phyloP scores from a whole-genome alignment of 2,888 invertebrate species.

The Cyclophora punctaria region DNA sequence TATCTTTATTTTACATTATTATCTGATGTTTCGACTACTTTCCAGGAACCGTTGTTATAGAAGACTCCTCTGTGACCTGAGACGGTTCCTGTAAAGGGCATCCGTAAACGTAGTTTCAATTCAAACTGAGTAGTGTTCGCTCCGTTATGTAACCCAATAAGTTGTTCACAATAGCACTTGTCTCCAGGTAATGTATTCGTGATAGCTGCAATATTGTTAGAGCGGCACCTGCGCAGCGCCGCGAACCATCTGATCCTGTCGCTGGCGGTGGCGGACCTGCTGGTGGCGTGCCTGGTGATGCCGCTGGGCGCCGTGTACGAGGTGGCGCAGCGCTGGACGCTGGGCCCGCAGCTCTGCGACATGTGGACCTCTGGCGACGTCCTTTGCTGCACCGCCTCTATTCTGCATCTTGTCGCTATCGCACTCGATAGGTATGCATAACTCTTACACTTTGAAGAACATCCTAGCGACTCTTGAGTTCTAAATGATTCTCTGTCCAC shows the following conservation, averaged over 20 bases:
- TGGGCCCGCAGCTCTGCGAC: slow-evolving; percentile 92
- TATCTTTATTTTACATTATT: no score
- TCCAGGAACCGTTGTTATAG: no score
- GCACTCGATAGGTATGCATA: slow-evolving; percentile 82
- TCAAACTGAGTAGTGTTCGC: background rate
- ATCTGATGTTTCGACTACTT: no score
- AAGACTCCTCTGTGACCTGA: no score
- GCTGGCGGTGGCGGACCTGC: slow-evolving; percentile 92
- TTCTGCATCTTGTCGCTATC: slow-evolving; percentile 86
- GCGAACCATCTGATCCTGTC: slow-evolving; percentile 94
- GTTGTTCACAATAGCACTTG: background rate
- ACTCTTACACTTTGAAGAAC: background rate
- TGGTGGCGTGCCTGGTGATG: slow-evolving; percentile 90
- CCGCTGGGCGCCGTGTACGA: slow-evolving; percentile 85
- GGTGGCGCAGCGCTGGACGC: slow-evolving; percentile 86
- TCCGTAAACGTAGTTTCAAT: background rate
- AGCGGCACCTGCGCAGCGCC: slow-evolving; percentile 89
- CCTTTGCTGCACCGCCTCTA: slow-evolving; percentile 90
- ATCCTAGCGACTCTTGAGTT: slow-evolving; percentile 3
- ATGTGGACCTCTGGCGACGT: slow-evolving; percentile 96
- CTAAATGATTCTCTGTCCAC: slow-evolving; percentile 15
- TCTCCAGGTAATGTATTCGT: slow-evolving; percentile 93
- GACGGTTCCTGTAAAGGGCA: no score
- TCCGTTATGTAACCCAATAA: no score
- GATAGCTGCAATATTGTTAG: slow-evolving; percentile 92